Base-by-base conservation (phyloP, 2,888 invertebrate species). In the Maniola hyperantus region DNA sequence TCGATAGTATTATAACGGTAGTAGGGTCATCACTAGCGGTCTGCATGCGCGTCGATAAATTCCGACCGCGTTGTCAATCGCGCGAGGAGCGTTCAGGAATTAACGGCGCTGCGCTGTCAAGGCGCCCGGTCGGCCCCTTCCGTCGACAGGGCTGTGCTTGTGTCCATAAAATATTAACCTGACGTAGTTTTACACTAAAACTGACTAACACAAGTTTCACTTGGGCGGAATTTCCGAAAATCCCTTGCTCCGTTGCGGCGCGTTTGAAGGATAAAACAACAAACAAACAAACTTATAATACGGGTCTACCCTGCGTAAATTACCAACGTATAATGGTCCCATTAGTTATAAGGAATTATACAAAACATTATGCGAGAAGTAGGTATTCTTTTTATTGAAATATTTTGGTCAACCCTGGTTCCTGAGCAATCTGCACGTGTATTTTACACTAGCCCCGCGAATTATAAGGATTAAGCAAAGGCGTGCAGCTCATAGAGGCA, bases 41-140 rank as follows among this genome's bases (percentile, higher is more conserved):
- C 74, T 74, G 71, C 75, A 72, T 89, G 84, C 86, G 85, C 88
- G 86, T 87, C 91, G 91, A 92, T 91, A 91, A 90, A 91, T 92
- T 90, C 90, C 87, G 81, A 79, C 79, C 89, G 91, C 88, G 90
- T 90, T 91, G 91, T 91, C 91, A 91, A 91, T 91, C 91, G 89
- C 86, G 89, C 88, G 88, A 86, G 84, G 82, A 79, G 81, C 85
- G 88, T 81, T 82, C 85, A 85, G 88, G 89, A 89, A 89, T 90
- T 90, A 90, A 89, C 90, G 88, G 89, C 86, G 83, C 79, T 77
- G 83, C 81, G 88, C 89, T 89, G 88, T 88, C 89, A 88, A 88
- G 88, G 87, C 87, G 84, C 78, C 83, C 81, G 74, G 64, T 71
- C 74, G 73, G 67, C 75, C 74, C 74, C 74, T 72, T 76, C 75